Evolutionary conservation across 2,888 invertebrate genomes (phyloP), one percentile per base, ranked within the genome.

Genomic region (Oxycera nigricornis): DNA sequence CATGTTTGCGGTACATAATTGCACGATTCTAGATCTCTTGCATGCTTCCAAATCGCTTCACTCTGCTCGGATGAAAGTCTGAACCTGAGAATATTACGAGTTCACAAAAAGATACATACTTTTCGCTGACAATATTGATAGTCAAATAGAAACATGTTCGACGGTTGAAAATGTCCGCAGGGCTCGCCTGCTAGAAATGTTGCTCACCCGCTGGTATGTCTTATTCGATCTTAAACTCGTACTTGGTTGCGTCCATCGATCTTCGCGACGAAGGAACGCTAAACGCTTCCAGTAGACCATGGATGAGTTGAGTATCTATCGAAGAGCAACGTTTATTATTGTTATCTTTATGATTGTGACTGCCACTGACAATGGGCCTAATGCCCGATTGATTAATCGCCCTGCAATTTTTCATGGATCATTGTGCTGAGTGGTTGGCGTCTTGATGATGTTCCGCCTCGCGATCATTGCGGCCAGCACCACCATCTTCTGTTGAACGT

Each of bases 341-440:
- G 65, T 65, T 65, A 65, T 65, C 65, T 65, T 65, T 65, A 39
- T 65, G 65, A 65, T 41, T 65, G 65, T 35, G 65, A 41, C 65
- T 65, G 30, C 65, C 30, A 41, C 35, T 7, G 24, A 65, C 65
- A 65, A 65, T 65, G 65, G 70, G 31, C 31, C 70, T 70, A 70
- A 52, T 70, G 70, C 30, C 55, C 55, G 70, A 70, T 70, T 70
- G 70, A 70, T 70, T 70, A 70, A 70, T 70, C 70, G 70, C 35
- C 55, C 55, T 70, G 70, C 55, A 52, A 70, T 70, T 70, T 68
- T 68, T 52, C 70, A 70, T 31, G 70, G 70, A 55, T 52, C 70
- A 70, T 70, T 70, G 70, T 70, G 70, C 55, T 55, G 70, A 70
- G 70, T 55, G 55, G 55, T 70, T 70, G 7, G 65, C 41, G 39